These are phyloP conservation scores for Mixornis gularis DNA, from an alignment of 2,113 vertebrate genomes.

Conservation along the genomic window DNA sequence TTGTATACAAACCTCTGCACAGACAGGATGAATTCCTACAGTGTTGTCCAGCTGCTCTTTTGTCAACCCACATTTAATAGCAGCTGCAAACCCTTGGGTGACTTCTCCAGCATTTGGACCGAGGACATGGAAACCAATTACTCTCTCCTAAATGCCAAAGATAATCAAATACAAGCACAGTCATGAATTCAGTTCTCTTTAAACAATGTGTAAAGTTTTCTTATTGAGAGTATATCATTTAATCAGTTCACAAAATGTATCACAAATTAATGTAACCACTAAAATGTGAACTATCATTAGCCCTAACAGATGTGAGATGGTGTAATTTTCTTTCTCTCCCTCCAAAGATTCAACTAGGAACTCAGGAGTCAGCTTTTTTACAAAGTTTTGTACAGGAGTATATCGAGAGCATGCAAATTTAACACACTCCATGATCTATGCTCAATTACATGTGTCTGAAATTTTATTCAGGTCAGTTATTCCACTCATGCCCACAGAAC, in stretches of 20 bases:
- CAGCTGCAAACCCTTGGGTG: conserved; percentile 81
- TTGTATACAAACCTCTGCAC: conserved; percentile 77
- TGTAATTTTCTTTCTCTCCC: background rate
- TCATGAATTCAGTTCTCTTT: background rate
- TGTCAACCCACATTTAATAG: conserved; percentile 80
- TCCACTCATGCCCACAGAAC: background rate
- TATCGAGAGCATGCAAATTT: background rate
- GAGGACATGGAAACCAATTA: conserved; percentile 81
- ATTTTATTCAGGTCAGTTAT: background rate
- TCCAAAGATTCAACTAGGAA: background rate
- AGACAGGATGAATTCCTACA: conserved; percentile 78
- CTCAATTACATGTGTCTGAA: background rate
- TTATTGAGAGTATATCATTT: background rate
- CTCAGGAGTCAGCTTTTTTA: background rate
- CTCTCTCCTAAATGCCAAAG: conserved; percentile 71
- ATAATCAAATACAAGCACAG: background rate
- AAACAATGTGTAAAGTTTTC: background rate
- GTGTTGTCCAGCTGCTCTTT: conserved; percentile 79
- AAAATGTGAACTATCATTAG: background rate
- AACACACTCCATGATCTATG: background rate
- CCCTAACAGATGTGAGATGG: background rate
- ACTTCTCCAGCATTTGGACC: conserved; percentile 82
- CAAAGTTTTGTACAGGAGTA: background rate
- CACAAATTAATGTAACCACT: background rate
- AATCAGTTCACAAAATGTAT: background rate